Conservation (phyloP, 2,797 vertebrate genomes). For the Lepus oiostolus region DNA sequence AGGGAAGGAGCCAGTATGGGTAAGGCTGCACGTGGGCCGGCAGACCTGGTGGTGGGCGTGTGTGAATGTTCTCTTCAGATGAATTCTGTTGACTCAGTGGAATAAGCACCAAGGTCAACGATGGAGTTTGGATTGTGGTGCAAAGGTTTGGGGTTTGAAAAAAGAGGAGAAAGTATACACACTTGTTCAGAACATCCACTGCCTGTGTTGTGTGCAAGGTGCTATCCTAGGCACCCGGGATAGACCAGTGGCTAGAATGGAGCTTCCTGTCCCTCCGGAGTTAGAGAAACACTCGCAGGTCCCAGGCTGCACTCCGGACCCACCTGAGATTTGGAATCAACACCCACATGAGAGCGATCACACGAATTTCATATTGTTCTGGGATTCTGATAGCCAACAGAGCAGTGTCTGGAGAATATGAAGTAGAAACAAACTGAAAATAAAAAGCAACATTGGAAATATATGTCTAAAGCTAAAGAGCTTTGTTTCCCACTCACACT, state of each 20-base stretch:
- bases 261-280: neutral
- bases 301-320: neutral
- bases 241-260: neutral
- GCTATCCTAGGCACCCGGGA: neutral
- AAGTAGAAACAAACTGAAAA: constrained; percentile 7
- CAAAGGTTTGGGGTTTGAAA: neutral
- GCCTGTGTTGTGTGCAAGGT: neutral
- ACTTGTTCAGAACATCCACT: neutral
- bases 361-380: neutral
- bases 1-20: neutral
- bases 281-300: neutral
- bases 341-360: neutral
- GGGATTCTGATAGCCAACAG: neutral
- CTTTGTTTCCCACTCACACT: neutral
- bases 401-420: neutral
- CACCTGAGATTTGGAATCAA: neutral
- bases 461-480: neutral
- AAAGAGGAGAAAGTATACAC: neutral
- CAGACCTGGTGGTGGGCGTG: neutral
- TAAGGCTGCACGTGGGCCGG: neutral
- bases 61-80: neutral
- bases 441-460: neutral
- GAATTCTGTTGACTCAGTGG: constrained; percentile 23
- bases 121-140: neutral
- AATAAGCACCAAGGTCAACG: neutral